These are phyloP conservation scores for Yoshiicerus persimilis DNA, from an alignment of 1,140 invertebrate species.

Conservation along the genomic window DNA sequence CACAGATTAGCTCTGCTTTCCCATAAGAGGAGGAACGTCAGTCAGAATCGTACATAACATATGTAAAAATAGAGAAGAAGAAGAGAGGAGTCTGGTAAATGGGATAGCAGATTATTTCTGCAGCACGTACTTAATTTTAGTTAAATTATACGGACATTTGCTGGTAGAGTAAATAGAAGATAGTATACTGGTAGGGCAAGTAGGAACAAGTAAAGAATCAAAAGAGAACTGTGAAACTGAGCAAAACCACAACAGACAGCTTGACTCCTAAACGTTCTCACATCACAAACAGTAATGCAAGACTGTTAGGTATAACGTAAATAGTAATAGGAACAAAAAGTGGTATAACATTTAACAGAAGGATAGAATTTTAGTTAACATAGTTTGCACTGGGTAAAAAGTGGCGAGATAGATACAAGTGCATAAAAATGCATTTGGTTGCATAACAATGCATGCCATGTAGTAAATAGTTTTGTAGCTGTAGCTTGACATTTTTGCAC, in stretches of 20 bases:
- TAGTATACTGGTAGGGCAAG: neutral
- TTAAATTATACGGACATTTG: neutral
- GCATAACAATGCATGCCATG: neutral
- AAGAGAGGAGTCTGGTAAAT: neutral
- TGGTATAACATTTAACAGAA: neutral
- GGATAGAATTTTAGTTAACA: neutral
- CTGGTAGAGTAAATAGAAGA: neutral
- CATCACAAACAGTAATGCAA: neutral
- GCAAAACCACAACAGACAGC: constrained; percentile 1
- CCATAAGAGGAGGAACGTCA: neutral
- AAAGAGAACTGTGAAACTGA: neutral
- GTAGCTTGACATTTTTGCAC: neutral
- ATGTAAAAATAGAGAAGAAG: neutral
- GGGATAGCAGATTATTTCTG: neutral
- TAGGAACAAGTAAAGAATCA: neutral
- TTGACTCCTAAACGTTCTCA: neutral
- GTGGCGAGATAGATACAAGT: neutral
- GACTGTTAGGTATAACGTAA: neutral
- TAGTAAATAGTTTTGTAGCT: neutral
- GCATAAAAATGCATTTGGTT: neutral
- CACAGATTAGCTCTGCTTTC: neutral
- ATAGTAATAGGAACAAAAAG: neutral
- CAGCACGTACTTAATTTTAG: neutral
- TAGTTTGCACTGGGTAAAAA: neutral
- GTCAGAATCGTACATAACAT: neutral